A percentile compares a stretch with the other conserved stretches of the same genome.
Conservation (phyloP, 2,113 vertebrate species). For the Python bivittatus region DNA sequence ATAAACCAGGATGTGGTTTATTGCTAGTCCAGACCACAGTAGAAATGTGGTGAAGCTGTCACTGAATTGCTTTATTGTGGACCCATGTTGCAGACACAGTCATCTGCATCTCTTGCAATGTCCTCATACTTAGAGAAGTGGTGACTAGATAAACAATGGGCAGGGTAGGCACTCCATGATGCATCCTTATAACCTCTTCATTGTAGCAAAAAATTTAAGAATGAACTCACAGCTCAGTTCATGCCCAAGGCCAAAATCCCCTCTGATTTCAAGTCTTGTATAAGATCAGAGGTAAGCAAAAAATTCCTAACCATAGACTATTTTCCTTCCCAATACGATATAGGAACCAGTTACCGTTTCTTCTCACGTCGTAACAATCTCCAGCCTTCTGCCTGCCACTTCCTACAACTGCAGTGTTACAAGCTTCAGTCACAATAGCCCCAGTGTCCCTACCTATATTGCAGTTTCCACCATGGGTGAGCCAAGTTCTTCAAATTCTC, state of each 20-base stretch:
- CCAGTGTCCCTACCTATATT: conserved; percentile 84
- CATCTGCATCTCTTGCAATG: neutral
- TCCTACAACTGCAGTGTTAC: conserved; percentile 92
- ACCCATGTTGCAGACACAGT: neutral
- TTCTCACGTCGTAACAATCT: conserved; percentile 84
- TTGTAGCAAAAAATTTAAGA: neutral
- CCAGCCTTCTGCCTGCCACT: conserved; percentile 83
- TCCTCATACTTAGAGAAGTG: neutral
- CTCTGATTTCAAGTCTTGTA: neutral
- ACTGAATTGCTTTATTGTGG: neutral
- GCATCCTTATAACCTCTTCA: too few species aligned
- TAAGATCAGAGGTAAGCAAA: neutral
- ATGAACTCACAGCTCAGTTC: neutral
- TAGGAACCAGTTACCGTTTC: conserved; percentile 81
- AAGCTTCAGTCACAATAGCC: conserved; percentile 89
- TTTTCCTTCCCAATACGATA: conserved; percentile 8
- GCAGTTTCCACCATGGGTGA: conserved; percentile 87
- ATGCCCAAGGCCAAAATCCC: neutral
- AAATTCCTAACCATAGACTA: neutral
- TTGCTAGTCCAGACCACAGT: neutral
- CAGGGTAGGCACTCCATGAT: neutral
- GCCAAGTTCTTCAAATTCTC: neutral
- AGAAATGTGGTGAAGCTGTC: neutral
- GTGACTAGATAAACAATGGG: too few species aligned
- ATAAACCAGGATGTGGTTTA: neutral